Conservation (phyloP, 2,888 invertebrate genomes). For the Branchipolynoe longqiensis region DNA sequence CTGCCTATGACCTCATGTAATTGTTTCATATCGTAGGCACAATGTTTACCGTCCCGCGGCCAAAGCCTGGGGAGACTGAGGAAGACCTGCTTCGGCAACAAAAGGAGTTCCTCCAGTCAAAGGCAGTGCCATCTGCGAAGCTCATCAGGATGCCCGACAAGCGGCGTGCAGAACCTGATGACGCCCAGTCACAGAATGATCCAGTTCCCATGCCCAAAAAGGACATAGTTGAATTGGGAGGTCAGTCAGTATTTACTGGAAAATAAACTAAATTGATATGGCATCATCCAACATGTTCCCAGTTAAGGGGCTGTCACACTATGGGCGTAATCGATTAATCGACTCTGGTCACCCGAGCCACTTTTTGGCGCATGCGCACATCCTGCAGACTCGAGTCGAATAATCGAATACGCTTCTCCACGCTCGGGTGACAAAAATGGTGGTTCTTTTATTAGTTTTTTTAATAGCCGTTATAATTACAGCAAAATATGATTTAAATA, state of each 20-base stretch:
- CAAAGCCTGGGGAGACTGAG: constrained; percentile 72
- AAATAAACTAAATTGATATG: neutral
- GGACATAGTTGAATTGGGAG: constrained; percentile 72
- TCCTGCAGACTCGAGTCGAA: too few relatives aligned
- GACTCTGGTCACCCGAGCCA: too few relatives aligned
- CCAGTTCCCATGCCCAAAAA: neutral
- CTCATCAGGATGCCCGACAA: constrained; percentile 65
- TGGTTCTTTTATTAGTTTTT: too few relatives aligned
- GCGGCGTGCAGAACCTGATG: neutral
- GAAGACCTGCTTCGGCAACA: constrained; percentile 78
- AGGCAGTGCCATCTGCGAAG: constrained; percentile 69
- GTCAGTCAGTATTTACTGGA: constrained; percentile 64
- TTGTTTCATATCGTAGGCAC: neutral
- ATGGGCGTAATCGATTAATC: too few relatives aligned
- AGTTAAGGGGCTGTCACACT: too few relatives aligned
- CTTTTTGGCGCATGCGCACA: too few relatives aligned
- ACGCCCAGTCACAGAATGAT: neutral
- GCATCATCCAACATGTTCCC: too few relatives aligned
- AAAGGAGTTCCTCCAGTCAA: constrained; percentile 74
- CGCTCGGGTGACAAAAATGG: too few relatives aligned
- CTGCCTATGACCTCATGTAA: too few relatives aligned
- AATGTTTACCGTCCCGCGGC: constrained; percentile 23
- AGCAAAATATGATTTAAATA: too few relatives aligned
- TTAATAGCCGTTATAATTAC: too few relatives aligned
- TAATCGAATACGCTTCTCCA: too few relatives aligned